Base-by-base conservation (phyloP, 1,140 invertebrate species). In the Drosophila bipectinata region DNA sequence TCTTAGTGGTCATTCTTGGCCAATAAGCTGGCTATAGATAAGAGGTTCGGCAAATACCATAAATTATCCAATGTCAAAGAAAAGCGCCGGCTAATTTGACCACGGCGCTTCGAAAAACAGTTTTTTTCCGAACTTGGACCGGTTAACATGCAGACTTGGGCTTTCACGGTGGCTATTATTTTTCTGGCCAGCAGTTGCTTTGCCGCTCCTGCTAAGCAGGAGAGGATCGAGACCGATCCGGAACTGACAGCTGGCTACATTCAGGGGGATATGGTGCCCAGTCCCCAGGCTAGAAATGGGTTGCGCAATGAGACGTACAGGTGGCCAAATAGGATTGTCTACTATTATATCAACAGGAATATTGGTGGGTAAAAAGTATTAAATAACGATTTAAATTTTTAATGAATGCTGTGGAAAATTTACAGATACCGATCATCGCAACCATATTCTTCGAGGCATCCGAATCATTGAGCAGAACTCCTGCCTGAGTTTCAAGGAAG, bases 281-380 rank as follows among this genome's bases (percentile, higher is more conserved):
- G 53, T 30, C 9, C 57, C 0, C 21, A 15, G 21, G 54, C 34
- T 2, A 66, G 76, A n/a, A 95, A 95, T 75, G 95, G 94, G 1
- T 72, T 95, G 0, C 79, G 93, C 12, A 93, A 94, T 58, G 92
- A 92, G 12, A 92, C 91, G 3, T 93, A 92, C 51, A 92, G 93
- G 34, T 96, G 95, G 95, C 93, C 93, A 0, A 91, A 93, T 56
- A 94, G 93, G 28, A 92, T 94, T 55, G 93, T 96, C 1, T 93
- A 94, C 15, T 94, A 94, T 72, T 92, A 92, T 28, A 94, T 96
- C 15, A 92, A 93, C 24, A 47, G n/a, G 1, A 21, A 77, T n/a
- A 88, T 88, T 26, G 83, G 83, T 83, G 60, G 55, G 57, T 14
- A 0, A 34, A 55, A 15, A 48, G 24, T 26, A n/a, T 24, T 10